Evolutionary conservation across 2,888 invertebrate species (phyloP).

Genomic region (Agrotis exclamationis): DNA sequence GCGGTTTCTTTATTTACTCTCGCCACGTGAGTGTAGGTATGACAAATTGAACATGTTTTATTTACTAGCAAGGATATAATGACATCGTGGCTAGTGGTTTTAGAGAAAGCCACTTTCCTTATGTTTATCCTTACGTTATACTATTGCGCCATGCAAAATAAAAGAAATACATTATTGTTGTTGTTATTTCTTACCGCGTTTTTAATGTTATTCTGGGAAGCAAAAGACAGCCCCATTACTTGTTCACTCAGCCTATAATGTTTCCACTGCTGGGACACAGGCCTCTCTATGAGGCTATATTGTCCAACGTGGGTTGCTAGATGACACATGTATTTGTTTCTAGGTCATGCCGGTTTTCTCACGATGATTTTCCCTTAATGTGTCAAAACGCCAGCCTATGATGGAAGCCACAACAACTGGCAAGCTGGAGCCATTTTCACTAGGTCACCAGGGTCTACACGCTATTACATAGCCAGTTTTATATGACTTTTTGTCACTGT

Average conservation of each 20-base stretch:
- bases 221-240: no score
- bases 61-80: background rate
- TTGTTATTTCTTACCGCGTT: background rate
- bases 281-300: no score
- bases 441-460: no score
- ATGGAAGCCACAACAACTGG: no score
- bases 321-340: no score
- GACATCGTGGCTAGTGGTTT: background rate
- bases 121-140: background rate
- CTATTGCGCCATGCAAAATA: background rate
- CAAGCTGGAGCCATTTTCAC: no score
- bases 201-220: background rate
- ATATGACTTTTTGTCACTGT: background rate
- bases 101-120: constrained; percentile 34
- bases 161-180: background rate
- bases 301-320: no score
- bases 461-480: background rate
- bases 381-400: no score
- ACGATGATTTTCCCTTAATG: no score
- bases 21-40: constrained; percentile 1
- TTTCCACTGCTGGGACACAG: no score
- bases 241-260: no score
- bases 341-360: no score
- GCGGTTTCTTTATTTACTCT: background rate
- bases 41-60: constrained; percentile 23